Percentiles rank a stretch among this genome's conserved stretches.
phyloP scores from a whole-genome alignment of 2,888 invertebrate genomes.

The Agriotes lineatus region DNA sequence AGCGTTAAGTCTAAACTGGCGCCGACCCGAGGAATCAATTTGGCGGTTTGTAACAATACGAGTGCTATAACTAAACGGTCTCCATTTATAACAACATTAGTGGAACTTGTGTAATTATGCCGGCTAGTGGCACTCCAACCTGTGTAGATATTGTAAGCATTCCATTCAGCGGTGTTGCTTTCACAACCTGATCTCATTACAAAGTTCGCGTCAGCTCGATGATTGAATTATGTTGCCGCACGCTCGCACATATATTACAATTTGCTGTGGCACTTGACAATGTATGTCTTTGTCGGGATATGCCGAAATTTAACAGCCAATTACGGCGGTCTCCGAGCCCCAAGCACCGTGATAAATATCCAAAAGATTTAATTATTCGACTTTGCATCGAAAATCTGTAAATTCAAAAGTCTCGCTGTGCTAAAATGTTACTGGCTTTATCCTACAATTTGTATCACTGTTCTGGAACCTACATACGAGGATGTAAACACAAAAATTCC shows the following conservation, averaged over 20 bases:
- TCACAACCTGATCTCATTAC: constrained; percentile 50
- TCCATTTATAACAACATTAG: constrained; percentile 52
- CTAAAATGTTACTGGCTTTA: too few relatives aligned
- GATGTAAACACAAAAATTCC: too few relatives aligned
- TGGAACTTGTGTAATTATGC: constrained; percentile 52
- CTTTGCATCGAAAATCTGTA: too few relatives aligned
- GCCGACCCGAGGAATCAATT: constrained; percentile 54
- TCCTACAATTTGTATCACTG: too few relatives aligned
- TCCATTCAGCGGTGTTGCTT: constrained; percentile 47
- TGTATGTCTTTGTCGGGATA: neutral
- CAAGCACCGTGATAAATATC: neutral
- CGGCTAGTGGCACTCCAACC: constrained; percentile 46
- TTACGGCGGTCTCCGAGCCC: neutral
- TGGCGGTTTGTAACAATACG: constrained; percentile 50
- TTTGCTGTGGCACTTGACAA: constrained; percentile 13
- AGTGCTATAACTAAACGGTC: constrained; percentile 51
- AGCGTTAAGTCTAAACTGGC: constrained; percentile 54
- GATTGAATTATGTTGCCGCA: constrained; percentile 46
- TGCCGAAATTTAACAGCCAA: neutral
- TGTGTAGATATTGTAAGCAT: constrained; percentile 48
- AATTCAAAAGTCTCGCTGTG: too few relatives aligned
- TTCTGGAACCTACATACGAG: too few relatives aligned
- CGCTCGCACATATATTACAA: constrained; percentile 38
- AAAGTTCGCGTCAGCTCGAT: constrained; percentile 48
- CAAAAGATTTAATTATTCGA: neutral